phyloP scores from a whole-genome alignment of 2,113 vertebrate genomes.

The Megaleporinus macrocephalus region DNA sequence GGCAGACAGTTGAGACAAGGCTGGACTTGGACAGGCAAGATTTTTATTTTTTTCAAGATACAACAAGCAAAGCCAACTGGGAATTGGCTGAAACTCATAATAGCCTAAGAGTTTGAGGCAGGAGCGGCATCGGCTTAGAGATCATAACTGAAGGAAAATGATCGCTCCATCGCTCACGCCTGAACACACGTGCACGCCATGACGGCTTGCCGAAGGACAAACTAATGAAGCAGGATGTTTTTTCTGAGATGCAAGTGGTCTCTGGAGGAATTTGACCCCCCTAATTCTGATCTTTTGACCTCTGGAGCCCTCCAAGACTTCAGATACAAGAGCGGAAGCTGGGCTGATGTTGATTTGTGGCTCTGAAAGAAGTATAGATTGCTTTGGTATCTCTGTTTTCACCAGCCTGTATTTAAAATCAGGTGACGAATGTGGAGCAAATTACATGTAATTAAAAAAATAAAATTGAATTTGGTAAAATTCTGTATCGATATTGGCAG shows the following conservation, averaged over 20 bases:
- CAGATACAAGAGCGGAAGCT: conserved; percentile 55
- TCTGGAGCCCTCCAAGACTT: conserved; percentile 57
- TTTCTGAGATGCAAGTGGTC: conserved; percentile 2
- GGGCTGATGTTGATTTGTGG: conserved; percentile 68
- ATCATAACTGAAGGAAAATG: conserved; percentile 9
- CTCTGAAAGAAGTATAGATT: conserved; percentile 41
- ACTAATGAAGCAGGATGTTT: conserved; percentile 54
- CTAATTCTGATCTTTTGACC: conserved; percentile 76
- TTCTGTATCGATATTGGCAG: too few species aligned
- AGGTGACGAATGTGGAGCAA: neutral
- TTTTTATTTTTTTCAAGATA: conserved; percentile 8
- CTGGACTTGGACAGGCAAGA: conserved; percentile 24
- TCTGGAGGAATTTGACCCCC: conserved; percentile 48
- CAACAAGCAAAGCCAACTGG: neutral
- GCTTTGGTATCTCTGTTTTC: neutral
- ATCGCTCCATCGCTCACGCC: conserved; percentile 12
- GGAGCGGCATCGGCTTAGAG: neutral
- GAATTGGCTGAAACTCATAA: neutral
- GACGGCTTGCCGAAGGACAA: conserved; percentile 23
- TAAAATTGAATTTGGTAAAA: too few species aligned
- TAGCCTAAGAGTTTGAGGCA: neutral
- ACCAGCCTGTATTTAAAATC: neutral
- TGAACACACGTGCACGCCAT: too few species aligned
- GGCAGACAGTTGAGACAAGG: conserved; percentile 34
- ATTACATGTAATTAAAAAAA: too few species aligned